Conservation (phyloP, 1,140 invertebrate genomes). For the Habropoda laboriosa region DNA sequence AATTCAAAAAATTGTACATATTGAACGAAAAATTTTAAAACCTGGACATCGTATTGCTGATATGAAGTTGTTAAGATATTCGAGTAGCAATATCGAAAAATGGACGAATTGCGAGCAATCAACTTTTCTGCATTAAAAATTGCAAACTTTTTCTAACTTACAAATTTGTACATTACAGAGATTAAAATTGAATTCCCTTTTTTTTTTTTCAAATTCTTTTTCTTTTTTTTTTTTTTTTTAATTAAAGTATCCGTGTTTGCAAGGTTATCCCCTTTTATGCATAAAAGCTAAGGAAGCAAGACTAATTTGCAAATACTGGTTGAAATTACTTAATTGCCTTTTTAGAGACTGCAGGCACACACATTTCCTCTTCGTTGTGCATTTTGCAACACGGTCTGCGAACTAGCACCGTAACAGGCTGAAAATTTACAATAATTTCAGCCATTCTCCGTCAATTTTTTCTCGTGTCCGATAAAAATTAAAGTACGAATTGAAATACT, state of each 20-base stretch:
- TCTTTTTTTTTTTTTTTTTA: not conserved
- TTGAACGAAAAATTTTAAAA: not conserved
- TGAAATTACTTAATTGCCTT: conserved; percentile 65
- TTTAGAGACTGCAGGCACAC: conserved; percentile 57
- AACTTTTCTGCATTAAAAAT: not conserved
- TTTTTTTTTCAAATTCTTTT: no score
- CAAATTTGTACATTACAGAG: no score
- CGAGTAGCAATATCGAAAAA: not conserved
- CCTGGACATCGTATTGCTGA: no score
- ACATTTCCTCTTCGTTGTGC: conserved; percentile 58
- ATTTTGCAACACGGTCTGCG: conserved; percentile 65
- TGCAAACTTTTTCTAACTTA: no score
- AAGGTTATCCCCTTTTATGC: no score
- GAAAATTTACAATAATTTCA: conserved; percentile 11
- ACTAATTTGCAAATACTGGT: not conserved
- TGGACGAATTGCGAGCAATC: not conserved
- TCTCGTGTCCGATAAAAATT: not conserved
- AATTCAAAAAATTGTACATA: not conserved
- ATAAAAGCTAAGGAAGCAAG: not conserved
- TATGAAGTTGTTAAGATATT: not conserved
- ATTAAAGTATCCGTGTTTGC: not conserved
- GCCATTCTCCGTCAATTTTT: not conserved
- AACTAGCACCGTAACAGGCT: conserved; percentile 65
- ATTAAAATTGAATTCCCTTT: no score
- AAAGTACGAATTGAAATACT: not conserved